Evolutionary conservation across 2,113 vertebrate species (phyloP).

Genomic region (human (Homo sapiens)): DNA sequence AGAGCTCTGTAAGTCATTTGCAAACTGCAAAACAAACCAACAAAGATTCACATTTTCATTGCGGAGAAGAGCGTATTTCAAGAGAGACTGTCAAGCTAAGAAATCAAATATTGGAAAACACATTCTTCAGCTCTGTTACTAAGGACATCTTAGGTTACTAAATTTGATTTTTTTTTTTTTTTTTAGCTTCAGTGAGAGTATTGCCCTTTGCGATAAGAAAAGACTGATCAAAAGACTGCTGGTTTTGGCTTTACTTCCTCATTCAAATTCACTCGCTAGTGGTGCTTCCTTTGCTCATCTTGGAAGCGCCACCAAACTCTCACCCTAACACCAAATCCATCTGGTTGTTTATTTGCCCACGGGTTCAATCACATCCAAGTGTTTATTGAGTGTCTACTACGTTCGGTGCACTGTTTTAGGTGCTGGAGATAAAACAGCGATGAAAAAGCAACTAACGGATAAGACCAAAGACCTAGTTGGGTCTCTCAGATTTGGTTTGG

Average conservation of each 20-base stretch:
- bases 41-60: conserved; percentile 56
- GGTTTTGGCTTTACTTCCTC: not conserved
- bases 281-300: not conserved
- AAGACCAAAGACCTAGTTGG: not conserved
- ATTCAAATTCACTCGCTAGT: not conserved
- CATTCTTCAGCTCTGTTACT: conserved; percentile 63
- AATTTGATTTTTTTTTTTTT: conserved; percentile 24
- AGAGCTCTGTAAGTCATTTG: conserved; percentile 73
- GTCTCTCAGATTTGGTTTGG: not conserved
- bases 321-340: not conserved
- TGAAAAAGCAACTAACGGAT: not conserved
- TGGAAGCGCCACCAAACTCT: not conserved
- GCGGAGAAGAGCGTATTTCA: conserved; percentile 66
- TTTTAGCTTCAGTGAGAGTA: conserved; percentile 25
- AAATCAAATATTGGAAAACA: conserved; percentile 78
- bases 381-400: not conserved
- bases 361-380: not conserved
- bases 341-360: not conserved
- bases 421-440: not conserved
- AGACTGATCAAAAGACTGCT: not conserved
- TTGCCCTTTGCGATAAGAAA: conserved; percentile 35
- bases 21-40: conserved; percentile 71
- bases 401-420: not conserved
- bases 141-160: conserved; percentile 64
- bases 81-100: conserved; percentile 67